Evolutionary conservation across 2,113 vertebrate species (phyloP).

Genomic region (Passer domesticus): DNA sequence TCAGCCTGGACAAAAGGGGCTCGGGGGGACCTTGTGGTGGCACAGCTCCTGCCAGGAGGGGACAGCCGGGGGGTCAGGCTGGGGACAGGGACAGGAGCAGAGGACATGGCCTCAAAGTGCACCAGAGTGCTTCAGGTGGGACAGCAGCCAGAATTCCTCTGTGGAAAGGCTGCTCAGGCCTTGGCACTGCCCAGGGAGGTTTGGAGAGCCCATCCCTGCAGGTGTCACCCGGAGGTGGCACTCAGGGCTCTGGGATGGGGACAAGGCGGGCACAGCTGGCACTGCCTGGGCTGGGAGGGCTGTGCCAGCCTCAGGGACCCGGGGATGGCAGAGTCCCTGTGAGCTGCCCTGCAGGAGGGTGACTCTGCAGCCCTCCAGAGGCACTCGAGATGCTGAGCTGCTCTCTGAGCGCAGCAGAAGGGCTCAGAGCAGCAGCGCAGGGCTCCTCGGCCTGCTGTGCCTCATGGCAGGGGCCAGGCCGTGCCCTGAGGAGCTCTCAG

Average conservation of each 20-base stretch:
- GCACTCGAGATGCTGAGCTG: fast-evolving
- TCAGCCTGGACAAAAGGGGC: not conserved
- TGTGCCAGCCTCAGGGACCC: fast-evolving
- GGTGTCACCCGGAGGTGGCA: fast-evolving
- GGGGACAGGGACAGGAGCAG: not conserved
- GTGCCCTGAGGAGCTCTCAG: not conserved
- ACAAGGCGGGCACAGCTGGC: fast-evolving
- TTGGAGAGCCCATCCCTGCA: not conserved
- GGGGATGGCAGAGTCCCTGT: fast-evolving
- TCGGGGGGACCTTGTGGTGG: not conserved
- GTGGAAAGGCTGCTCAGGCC: fast-evolving
- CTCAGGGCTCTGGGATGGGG: not conserved
- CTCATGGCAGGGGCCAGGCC: not conserved
- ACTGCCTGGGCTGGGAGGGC: fast-evolving
- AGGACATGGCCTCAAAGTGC: fast-evolving
- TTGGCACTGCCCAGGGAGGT: not conserved
- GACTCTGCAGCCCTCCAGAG: fast-evolving
- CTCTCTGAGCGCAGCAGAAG: not conserved
- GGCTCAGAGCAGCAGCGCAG: fast-evolving
- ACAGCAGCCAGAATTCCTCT: fast-evolving
- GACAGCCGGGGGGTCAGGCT: not conserved
- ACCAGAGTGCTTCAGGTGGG: fast-evolving
- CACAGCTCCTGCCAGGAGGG: not conserved
- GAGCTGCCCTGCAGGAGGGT: not conserved
- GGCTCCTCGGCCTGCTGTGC: not conserved